These are phyloP conservation scores for Rhamphomyia laevipes DNA, from an alignment of 2,888 invertebrate species.

Conservation along the genomic window DNA sequence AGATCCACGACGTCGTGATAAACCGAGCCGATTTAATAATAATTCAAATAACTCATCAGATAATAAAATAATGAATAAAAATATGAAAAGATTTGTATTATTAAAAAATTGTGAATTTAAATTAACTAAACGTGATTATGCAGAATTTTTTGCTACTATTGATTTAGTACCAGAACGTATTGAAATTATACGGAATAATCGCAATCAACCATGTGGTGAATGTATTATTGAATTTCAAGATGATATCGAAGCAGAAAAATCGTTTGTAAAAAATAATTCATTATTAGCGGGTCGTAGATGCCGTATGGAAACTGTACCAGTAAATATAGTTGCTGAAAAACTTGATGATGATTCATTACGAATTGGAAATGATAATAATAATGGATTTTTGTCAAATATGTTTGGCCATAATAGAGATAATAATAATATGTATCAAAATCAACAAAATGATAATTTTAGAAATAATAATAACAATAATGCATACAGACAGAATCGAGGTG, in stretches of 20 bases:
- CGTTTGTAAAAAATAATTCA: conserved; percentile 29
- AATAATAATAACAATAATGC: not conserved
- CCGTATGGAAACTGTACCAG: conserved; percentile 15
- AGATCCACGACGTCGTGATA: conserved; percentile 20
- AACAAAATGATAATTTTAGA: not conserved
- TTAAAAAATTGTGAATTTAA: conserved; percentile 64
- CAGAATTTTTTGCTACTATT: conserved; percentile 67
- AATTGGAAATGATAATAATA: not conserved
- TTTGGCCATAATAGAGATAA: not conserved
- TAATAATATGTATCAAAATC: conserved; percentile 1
- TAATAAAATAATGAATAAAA: conserved; percentile 1
- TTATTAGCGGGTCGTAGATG: conserved; percentile 21
- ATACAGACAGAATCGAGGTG: not conserved
- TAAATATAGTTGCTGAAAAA: conserved; percentile 6
- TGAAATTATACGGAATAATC: conserved; percentile 60
- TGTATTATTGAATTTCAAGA: conserved; percentile 78
- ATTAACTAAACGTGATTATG: conserved; percentile 64
- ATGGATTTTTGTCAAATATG: not conserved
- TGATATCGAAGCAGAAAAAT: conserved; percentile 50
- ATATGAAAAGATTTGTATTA: conserved; percentile 43
- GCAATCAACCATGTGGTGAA: conserved; percentile 65
- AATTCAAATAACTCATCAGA: conserved; percentile 4
- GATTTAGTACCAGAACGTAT: conserved; percentile 65
- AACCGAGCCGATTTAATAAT: conserved; percentile 12
- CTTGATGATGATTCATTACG: conserved; percentile 2